Conservation (phyloP, 2,888 invertebrate species). For the Machimus rusticus region DNA sequence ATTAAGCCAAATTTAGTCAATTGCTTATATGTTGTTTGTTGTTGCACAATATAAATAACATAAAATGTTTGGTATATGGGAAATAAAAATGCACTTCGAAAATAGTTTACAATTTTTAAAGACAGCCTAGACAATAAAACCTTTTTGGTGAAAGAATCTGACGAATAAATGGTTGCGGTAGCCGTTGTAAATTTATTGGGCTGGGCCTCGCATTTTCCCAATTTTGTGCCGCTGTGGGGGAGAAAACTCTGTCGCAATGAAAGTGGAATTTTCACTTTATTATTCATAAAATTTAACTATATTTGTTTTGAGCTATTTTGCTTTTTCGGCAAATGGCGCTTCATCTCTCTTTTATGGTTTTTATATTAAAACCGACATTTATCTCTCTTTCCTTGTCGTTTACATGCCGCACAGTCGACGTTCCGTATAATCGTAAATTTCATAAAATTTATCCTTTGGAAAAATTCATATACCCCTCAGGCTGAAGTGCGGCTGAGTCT, state of each 20-base stretch:
- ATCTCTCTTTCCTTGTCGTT: background rate
- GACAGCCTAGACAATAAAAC: background rate
- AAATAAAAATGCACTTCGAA: background rate
- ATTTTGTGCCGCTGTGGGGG: background rate
- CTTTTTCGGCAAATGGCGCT: background rate
- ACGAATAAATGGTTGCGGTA: background rate
- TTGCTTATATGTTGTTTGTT: too few species aligned
- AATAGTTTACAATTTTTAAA: background rate
- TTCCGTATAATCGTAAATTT: constrained; percentile 13
- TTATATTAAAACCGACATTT: constrained; percentile 8
- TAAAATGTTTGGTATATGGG: background rate
- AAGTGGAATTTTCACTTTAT: constrained; percentile 25
- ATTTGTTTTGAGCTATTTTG: background rate
- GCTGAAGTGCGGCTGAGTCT: background rate
- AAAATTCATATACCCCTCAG: background rate
- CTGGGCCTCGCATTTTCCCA: background rate
- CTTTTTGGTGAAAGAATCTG: background rate
- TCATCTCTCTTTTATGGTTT: background rate
- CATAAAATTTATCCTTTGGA: constrained; percentile 15
- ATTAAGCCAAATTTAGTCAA: too few species aligned
- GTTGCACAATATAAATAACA: background rate
- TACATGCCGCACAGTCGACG: background rate
- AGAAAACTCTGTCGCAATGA: background rate
- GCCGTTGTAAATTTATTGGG: background rate
- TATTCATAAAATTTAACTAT: constrained; percentile 30